Evolutionary conservation across 2,888 invertebrate genomes (phyloP), one percentile per base, ranked within the genome.

Genomic region (Lycaena phlaeas): DNA sequence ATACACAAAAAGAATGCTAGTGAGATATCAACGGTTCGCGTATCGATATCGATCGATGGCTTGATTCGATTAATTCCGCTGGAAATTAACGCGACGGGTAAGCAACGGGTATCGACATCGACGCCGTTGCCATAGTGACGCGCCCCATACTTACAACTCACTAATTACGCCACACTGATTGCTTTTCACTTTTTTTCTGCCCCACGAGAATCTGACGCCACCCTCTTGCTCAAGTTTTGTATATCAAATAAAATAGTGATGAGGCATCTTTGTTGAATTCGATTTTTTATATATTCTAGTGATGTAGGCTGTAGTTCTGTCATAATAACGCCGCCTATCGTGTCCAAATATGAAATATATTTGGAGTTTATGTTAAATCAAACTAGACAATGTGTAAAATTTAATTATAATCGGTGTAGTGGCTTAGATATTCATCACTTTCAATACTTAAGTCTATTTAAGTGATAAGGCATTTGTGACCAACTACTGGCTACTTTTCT

Each of bases 81-180:
- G 59, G 66, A 79, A 81, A 82, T 84, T 84, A 84, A 78, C 79
- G 67, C 79, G 66, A 53, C 61, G 75, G 70, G 76, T 69, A 73
- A 75, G 76, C 73, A 74, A 65, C 61, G 73, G 70, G 76, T 74
- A 78, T 73, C 68, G 68, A 65, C 72, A 70, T 58, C 59, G 71
- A 77, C 70, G 78, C 77, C 55, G 81, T 82, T 54, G 59, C 67
- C 65, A 77, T 75, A 67, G 67, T 61, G 69, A 84, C 84, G 63
- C 79, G 76, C 84, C 84, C 84, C 72, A 84, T 79, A 81, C 78
- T 76, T 70, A 76, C 78, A 71, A 78, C 79, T 71, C 81, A 82
- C 84, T 84, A 84, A 84, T 84, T 84, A 84, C 81, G 75, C 78
- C 79, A 77, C 84, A 81, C 77, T 84, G 84, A 84, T 84, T 84